Evolutionary conservation across 2,888 invertebrate species (phyloP), one percentile per base, ranked within the genome.

Genomic region (Biston stratarius): DNA sequence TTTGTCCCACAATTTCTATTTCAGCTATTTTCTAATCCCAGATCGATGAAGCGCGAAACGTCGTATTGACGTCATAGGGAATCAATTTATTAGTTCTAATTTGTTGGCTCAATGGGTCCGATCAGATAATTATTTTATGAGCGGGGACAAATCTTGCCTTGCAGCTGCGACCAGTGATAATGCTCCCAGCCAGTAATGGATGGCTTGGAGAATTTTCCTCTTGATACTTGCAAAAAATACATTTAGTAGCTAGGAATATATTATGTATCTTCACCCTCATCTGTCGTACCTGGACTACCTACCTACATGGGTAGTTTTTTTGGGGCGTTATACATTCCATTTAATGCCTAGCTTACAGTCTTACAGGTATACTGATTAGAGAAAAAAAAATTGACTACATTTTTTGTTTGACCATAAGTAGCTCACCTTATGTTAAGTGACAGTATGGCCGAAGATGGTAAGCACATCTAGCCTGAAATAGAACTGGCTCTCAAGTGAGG

Each of bases 151-250:
- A 89, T 91, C 85, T 85, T 83, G 83, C 79, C 82, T 83, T 84
- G 88, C 93, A 92, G 91, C 93, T 93, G 93, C 77, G 90, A 74
- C 89, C 86, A 76, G 74, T 74, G 93, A 92, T 94, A 92, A 89
- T 84, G 74, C 76, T 76, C 72, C 62, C 14, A 48, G 47, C 49
- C 55, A 45, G 59, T 56, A 70, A 24, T 42, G 10, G 55, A 42
- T 33, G 5, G 36, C n/a, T 33, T 40, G 3, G 40, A 53, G 51
- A 5, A 8, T 44, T 63, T 42, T 5, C 12, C 56, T 72, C 74
- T 86, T 85, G 84, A 84, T 85, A 81, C 81, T 84, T 83, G 61
- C 34, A 53, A 14, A 40, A 52, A 53, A 14, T 52, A 14, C 9
- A 5, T 44, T 44, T n/a, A n/a, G 38, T 9, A 9, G 9, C 3